Base-by-base conservation (phyloP, 2,797 vertebrate species). In the Falco rusticolus region DNA sequence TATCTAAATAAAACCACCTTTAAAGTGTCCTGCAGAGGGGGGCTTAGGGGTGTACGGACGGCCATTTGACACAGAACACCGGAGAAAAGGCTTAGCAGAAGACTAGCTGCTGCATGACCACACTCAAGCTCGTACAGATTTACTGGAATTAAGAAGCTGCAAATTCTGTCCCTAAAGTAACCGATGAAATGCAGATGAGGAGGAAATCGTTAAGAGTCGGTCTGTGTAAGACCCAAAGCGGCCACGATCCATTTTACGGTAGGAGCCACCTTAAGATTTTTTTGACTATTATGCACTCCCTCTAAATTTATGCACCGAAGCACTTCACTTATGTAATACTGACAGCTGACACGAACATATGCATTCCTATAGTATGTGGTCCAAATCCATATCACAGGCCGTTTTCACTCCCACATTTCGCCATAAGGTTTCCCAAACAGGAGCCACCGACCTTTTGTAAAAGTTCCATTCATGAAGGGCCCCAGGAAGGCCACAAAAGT, bases 291-390 rank as follows among this genome's bases (percentile, higher is more conserved):
- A 16, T 6, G 47, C 17, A 34, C n/a, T 75, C 51, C 25, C 39
- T 77, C 41, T 60, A 47, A 69, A 93, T 89, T 91, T 76, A 66
- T 45, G 45, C 56, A 34, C 31, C 11, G 7, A 80, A 51, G 41
- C 89, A 51, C 80, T 94, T 95, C 84, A 26, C 79, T 96, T 96
- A 97, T 39, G 87, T 95, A 97, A 97, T 47, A 61, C 60, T 13
- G 68, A 51, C 93, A 93, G 89, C 84, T 88, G 91, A 81, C 82
- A 79, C 4, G 48, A 69, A 81, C 77, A 90, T 69, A 94, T n/a
- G 90, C 77, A 66, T 69, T 91, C 74, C 89, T 45, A 50, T 5
- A 90, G 28, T 70, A 68, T 69, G 31, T 68, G 79, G 81, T 37
- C 82, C 77, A 34, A 54, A 78, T 47, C 39, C 54, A 7, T 29